These are phyloP conservation scores for Hemitrygon akajei DNA, from an alignment of 2,797 vertebrate genomes.

Conservation along the genomic window DNA sequence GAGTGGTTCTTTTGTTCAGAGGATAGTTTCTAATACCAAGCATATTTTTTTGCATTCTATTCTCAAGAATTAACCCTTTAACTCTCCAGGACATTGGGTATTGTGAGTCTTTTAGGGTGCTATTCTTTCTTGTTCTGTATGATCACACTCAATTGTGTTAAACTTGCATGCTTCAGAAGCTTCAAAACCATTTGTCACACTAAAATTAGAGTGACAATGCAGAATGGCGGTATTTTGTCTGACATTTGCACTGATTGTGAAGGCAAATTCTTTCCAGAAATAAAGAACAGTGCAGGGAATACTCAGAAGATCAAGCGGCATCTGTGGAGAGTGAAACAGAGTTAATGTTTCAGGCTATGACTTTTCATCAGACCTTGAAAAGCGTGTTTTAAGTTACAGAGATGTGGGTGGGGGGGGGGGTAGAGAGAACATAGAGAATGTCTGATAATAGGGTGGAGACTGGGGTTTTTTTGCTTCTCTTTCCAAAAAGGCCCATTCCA, in stretches of 20 bases:
- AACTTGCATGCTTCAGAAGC: background rate
- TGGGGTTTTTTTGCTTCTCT: too few relatives aligned
- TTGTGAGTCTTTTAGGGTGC: background rate
- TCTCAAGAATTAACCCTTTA: background rate
- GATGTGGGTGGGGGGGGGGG: too few relatives aligned
- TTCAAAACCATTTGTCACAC: background rate
- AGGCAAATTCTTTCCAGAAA: background rate
- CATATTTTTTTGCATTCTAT: too few relatives aligned
- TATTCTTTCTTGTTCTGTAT: background rate
- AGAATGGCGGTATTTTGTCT: background rate
- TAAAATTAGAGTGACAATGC: background rate
- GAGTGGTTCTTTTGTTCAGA: too few relatives aligned
- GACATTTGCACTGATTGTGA: background rate
- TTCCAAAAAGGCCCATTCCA: background rate
- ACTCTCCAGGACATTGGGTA: background rate
- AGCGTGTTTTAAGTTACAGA: too few relatives aligned
- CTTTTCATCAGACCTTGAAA: too few relatives aligned
- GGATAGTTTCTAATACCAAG: background rate
- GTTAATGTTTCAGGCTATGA: too few relatives aligned
- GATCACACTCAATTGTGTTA: background rate
- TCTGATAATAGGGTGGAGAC: too few relatives aligned
- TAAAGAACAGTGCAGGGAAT: too few relatives aligned
- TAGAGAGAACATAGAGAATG: too few relatives aligned
- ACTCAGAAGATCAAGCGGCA: too few relatives aligned
- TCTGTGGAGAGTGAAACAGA: too few relatives aligned